Evolutionary conservation across 2,113 vertebrate species (phyloP), one percentile per base, ranked within the genome.

Genomic region (Megaceryle maxima): DNA sequence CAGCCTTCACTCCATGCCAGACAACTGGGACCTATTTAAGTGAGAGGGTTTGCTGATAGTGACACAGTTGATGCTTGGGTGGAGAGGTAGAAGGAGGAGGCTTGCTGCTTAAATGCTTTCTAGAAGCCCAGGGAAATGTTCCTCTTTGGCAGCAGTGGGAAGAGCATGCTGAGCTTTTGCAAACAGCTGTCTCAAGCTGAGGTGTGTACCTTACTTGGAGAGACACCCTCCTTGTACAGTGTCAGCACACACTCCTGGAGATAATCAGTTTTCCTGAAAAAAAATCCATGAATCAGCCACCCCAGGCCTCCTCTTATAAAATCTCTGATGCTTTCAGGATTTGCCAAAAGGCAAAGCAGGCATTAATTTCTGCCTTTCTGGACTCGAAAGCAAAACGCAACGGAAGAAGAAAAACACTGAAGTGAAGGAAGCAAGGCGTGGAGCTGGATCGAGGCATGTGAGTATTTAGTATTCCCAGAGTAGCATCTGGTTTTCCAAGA

Each of bases 341-440:
- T 87, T 95, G 44, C 21, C 87, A 83, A 95, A 91, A 92, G 81
- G 83, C 41, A 92, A 92, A 95, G 74, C 56, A 87, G 41, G 68
- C n/a, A 70, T 95, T 93, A 25, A 37, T 87, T 85, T 93, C 87
- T 94, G 81, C 72, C 77, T 62, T 66, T 91, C 92, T 85, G 96
- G 87, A 82, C 62, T 53, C 0, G 24, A 94, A 87, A 91, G 63
- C 66, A 96, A 92, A 95, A 87, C 28, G 0, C 93, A 95, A 68
- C 6, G 31, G 74, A 82, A 96, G 70, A 91, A 95, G 66, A 96
- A 92, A 73, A 96, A 93, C 73, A 84, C 4, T 62, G 95, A 97
- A 89, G n/a, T 66, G 62, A 92, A 91, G n/a, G 94, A 96, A 92
- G 22, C 44, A 44, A 91, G 10, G 28, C 25, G 53, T 91, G 83